These are phyloP conservation scores for Oostethus manadensis DNA, from an alignment of 2,113 vertebrate species.

Conservation along the genomic window DNA sequence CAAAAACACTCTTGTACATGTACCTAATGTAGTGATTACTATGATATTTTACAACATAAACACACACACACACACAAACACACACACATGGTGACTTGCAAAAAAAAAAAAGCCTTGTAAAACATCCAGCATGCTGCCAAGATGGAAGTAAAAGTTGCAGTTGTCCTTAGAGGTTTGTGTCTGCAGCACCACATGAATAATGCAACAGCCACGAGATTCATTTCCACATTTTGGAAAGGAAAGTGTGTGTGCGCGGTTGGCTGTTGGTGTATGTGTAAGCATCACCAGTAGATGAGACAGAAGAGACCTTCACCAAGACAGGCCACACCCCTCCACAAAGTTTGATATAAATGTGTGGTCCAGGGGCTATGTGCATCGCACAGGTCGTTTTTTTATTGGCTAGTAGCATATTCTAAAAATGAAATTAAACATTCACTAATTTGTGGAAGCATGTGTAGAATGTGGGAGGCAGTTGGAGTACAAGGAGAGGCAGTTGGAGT, in stretches of 20 bases:
- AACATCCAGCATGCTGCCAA: slow-evolving; percentile 19
- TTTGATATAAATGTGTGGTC: too few species aligned
- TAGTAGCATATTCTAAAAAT: too few species aligned
- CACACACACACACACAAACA: background rate
- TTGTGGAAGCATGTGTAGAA: too few species aligned
- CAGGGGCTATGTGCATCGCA: too few species aligned
- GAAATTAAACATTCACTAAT: too few species aligned
- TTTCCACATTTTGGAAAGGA: slow-evolving; percentile 31
- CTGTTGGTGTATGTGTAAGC: background rate
- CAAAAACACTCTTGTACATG: too few species aligned
- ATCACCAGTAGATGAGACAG: background rate
- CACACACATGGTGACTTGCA: background rate
- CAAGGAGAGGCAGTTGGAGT: too few species aligned
- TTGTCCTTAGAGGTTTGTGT: slow-evolving; percentile 41
- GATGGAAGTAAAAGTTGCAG: slow-evolving; percentile 26
- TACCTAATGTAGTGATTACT: background rate
- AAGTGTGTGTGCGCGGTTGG: slow-evolving; percentile 6
- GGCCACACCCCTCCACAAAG: too few species aligned
- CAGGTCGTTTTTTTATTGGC: too few species aligned
- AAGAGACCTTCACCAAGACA: background rate
- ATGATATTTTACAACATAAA: background rate
- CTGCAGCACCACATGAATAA: slow-evolving; percentile 53
- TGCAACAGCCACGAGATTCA: slow-evolving; percentile 41
- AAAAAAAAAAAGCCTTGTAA: slow-evolving; percentile 6
- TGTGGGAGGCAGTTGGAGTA: too few species aligned